A percentile compares a stretch with the other conserved stretches of the same genome.
These are phyloP conservation scores for Heliangelus exortis DNA, from an alignment of 2,797 vertebrate species.

Conservation along the genomic window DNA sequence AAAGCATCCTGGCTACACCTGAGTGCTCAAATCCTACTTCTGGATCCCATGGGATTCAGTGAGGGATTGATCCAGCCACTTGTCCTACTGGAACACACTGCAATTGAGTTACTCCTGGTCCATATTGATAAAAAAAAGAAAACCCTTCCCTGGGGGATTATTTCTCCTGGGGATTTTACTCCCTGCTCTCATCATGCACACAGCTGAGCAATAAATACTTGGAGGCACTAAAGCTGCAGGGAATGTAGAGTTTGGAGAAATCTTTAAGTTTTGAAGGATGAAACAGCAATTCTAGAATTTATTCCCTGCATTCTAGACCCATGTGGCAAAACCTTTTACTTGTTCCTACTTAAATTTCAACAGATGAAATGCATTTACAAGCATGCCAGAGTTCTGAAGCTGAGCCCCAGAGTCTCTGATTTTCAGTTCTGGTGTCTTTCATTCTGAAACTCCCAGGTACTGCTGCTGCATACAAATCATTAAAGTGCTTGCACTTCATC, in stretches of 20 bases:
- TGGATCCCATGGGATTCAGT: rapidly evolving
- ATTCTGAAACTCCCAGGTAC: not conserved
- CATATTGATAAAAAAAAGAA: too few species aligned
- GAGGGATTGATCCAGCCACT: not conserved
- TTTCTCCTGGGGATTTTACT: not conserved
- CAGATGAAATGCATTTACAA: constrained; percentile 37
- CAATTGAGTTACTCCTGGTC: too few species aligned
- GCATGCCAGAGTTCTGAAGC: constrained; percentile 8
- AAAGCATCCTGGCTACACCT: not conserved
- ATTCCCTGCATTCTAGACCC: not conserved
- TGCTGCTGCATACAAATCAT: not conserved
- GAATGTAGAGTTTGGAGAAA: not conserved
- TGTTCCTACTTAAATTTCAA: constrained; percentile 10
- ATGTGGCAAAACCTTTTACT: not conserved
- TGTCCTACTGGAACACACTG: not conserved
- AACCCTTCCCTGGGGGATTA: not conserved
- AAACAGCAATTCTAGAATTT: not conserved
- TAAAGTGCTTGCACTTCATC: not conserved
- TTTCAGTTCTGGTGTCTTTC: constrained; percentile 11
- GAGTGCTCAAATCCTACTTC: not conserved
- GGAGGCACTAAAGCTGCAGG: not conserved
- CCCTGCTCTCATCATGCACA: not conserved
- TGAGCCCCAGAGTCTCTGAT: not conserved
- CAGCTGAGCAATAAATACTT: not conserved
- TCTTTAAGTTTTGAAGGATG: not conserved